phyloP scores from a whole-genome alignment of 2,888 invertebrate genomes.

The Himalopsyche anomala region DNA sequence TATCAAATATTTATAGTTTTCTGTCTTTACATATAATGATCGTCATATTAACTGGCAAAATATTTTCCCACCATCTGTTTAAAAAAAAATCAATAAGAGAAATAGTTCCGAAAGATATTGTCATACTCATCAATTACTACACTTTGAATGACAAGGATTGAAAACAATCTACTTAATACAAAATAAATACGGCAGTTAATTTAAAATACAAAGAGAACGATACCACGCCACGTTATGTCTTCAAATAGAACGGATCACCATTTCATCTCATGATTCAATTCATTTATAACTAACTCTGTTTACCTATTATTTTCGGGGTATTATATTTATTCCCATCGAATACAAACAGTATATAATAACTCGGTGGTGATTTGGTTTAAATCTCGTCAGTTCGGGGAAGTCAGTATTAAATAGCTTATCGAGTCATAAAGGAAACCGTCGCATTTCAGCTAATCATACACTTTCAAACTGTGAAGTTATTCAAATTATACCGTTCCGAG shows the following conservation, averaged over 20 bases:
- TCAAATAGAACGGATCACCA: neutral
- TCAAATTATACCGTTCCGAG: neutral
- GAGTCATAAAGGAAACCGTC: neutral
- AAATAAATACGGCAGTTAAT: conserved; percentile 13
- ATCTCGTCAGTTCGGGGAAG: neutral
- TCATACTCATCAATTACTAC: no score
- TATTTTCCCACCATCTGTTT: no score
- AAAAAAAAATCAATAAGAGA: no score
- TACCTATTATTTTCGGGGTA: neutral
- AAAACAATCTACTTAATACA: neutral
- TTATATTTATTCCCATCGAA: conserved; percentile 36
- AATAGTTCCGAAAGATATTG: no score
- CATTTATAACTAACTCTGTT: neutral
- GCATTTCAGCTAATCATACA: neutral
- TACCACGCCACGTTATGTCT: neutral
- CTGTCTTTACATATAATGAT: no score
- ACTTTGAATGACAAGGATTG: no score
- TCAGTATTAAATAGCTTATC: conserved; percentile 2
- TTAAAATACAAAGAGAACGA: conserved; percentile 15
- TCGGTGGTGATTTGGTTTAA: neutral
- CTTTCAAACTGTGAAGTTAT: neutral
- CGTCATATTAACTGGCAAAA: no score
- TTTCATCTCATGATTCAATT: neutral
- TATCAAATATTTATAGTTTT: no score
- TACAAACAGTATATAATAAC: neutral